Percentiles rank a stretch among this genome's conserved stretches.
phyloP scores from a whole-genome alignment of 2,113 vertebrate species.

The Ameiurus melas region DNA sequence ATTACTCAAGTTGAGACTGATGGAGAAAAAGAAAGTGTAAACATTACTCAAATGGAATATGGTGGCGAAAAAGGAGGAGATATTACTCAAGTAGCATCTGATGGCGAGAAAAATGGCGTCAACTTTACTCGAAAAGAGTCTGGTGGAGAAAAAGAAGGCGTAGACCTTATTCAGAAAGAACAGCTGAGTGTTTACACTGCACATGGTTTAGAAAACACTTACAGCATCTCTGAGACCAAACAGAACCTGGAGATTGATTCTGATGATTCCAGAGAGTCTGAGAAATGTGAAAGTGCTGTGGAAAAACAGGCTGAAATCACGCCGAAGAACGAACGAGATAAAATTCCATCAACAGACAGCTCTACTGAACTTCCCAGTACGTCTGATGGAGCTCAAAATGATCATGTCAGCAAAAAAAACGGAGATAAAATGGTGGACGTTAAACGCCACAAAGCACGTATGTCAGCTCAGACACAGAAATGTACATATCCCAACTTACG shows the following conservation, averaged over 20 bases:
- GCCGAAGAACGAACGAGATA: not conserved
- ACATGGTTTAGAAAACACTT: not conserved
- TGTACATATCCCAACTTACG: slow-evolving; percentile 59
- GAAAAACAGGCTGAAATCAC: not conserved
- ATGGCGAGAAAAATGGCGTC: not conserved
- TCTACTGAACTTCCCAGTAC: not conserved
- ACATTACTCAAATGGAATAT: not conserved
- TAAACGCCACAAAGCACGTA: not conserved
- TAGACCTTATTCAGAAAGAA: not conserved
- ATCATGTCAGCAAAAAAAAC: not conserved
- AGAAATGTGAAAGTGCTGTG: not conserved
- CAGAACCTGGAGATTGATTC: not conserved
- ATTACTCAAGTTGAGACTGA: not conserved
- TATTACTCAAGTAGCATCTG: not conserved
- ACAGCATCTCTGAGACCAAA: slow-evolving; percentile 30
- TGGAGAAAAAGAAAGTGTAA: not conserved
- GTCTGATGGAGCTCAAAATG: slow-evolving; percentile 2
- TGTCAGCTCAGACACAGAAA: slow-evolving; percentile 36
- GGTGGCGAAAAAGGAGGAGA: not conserved
- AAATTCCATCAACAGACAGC: not conserved
- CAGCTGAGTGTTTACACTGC: not conserved
- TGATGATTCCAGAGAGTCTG: slow-evolving; percentile 5
- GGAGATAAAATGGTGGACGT: not conserved
- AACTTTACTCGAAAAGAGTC: not conserved
- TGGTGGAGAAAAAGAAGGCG: not conserved